Percentiles rank a stretch among this genome's conserved stretches.
phyloP scores from a whole-genome alignment of 2,797 vertebrate species.

The Florisuga fusca region DNA sequence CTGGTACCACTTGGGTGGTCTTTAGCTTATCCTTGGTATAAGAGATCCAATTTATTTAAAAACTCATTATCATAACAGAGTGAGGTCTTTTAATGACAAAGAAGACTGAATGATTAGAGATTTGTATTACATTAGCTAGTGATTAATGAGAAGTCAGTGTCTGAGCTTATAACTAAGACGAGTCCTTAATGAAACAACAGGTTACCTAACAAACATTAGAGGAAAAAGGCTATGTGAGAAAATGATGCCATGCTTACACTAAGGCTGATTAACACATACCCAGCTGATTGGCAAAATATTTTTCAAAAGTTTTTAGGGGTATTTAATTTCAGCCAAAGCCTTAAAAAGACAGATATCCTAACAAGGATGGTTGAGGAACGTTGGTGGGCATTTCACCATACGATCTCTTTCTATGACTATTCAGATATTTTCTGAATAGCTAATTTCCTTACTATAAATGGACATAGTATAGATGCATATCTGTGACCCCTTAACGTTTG shows the following conservation, averaged over 20 bases:
- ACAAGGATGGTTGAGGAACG: background rate
- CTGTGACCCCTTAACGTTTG: background rate
- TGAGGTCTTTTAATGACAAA: slow-evolving; percentile 1
- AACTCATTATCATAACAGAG: background rate
- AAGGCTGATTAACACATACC: background rate
- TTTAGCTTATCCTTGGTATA: background rate
- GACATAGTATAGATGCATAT: background rate
- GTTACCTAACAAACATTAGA: slow-evolving; percentile 9
- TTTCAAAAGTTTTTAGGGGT: background rate
- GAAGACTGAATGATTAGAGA: slow-evolving; percentile 7
- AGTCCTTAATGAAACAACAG: slow-evolving; percentile 49
- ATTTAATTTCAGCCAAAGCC: background rate
- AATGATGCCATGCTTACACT: background rate
- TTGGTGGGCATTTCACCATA: background rate
- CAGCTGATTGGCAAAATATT: slow-evolving; percentile 1
- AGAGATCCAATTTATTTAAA: slow-evolving; percentile 20
- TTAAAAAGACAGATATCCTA: background rate
- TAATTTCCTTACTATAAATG: background rate
- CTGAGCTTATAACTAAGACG: slow-evolving; percentile 20
- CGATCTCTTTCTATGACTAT: background rate
- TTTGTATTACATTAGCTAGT: background rate
- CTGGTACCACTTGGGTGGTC: background rate
- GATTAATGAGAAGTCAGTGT: slow-evolving; percentile 40
- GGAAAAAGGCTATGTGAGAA: background rate
- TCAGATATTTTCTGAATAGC: background rate